A percentile compares a stretch with the other conserved stretches of the same genome.
These are phyloP conservation scores for Bombus pascuorum DNA, from an alignment of 1,140 invertebrate species.

Conservation along the genomic window DNA sequence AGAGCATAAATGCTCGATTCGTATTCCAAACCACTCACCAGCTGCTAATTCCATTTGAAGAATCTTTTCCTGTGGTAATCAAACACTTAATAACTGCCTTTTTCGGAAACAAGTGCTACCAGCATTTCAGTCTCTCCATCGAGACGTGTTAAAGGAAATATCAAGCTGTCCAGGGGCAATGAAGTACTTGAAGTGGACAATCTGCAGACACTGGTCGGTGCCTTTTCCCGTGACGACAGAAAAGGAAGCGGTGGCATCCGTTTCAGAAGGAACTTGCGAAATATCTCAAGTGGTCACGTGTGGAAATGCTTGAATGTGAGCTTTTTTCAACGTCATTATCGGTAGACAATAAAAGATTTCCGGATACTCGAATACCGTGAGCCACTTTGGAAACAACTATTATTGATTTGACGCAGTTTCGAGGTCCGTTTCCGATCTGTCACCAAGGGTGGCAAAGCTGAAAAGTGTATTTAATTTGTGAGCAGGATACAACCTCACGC, in stretches of 20 bases:
- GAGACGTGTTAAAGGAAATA: slow-evolving; percentile 45
- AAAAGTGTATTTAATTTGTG: background rate
- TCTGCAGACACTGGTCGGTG: slow-evolving; percentile 40
- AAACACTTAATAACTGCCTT: background rate
- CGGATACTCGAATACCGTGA: slow-evolving; percentile 62
- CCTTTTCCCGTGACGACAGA: slow-evolving; percentile 25
- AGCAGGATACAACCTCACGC: slow-evolving; percentile 43
- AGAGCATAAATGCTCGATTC: background rate
- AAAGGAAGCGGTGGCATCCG: slow-evolving; percentile 53
- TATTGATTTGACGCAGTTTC: slow-evolving; percentile 58
- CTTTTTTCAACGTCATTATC: slow-evolving; percentile 52
- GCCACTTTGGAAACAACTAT: slow-evolving; percentile 43
- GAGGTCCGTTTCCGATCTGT: slow-evolving; percentile 58
- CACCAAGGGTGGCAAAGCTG: slow-evolving; percentile 31
- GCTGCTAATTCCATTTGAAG: background rate
- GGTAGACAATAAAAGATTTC: slow-evolving; percentile 70
- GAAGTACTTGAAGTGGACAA: slow-evolving; percentile 42
- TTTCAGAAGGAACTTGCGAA: slow-evolving; percentile 60
- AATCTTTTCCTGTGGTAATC: background rate
- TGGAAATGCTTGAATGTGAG: slow-evolving; percentile 9
- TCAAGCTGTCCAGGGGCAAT: slow-evolving; percentile 30
- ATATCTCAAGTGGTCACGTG: slow-evolving; percentile 59
- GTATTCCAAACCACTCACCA: background rate
- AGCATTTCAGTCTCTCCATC: background rate
- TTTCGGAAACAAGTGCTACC: slow-evolving; percentile 4